A percentile compares a stretch with the other conserved stretches of the same genome.
These are phyloP conservation scores for Stenodera caucasica DNA, from an alignment of 2,888 invertebrate species.

Conservation along the genomic window DNA sequence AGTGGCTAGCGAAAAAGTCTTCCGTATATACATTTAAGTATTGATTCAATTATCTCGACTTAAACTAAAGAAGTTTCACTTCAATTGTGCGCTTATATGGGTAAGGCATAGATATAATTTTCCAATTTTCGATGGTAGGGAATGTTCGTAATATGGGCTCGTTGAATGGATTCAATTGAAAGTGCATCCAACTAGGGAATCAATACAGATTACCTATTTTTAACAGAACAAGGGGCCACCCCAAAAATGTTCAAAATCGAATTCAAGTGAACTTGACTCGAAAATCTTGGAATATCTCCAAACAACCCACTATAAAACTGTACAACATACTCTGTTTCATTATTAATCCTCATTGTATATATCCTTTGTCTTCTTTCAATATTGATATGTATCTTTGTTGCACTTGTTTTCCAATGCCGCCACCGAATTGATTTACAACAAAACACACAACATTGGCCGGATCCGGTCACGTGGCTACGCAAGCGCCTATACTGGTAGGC, in stretches of 20 bases:
- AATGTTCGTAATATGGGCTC: too few relatives aligned
- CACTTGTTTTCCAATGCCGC: constrained; percentile 31
- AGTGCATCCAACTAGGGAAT: constrained; percentile 34
- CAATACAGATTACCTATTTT: constrained; percentile 50
- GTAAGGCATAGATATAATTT: too few relatives aligned
- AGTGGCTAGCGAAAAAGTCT: too few relatives aligned
- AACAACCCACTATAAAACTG: constrained; percentile 35
- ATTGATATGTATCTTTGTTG: constrained; percentile 31
- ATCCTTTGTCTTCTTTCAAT: constrained; percentile 28
- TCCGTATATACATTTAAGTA: too few relatives aligned
- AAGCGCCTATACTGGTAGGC: constrained; percentile 48
- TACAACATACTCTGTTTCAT: constrained; percentile 21
- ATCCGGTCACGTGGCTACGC: constrained; percentile 47
- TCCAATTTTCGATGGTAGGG: too few relatives aligned
- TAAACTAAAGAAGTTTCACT: too few relatives aligned
- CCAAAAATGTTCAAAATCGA: constrained; percentile 41
- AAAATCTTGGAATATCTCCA: constrained; percentile 46
- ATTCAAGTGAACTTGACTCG: constrained; percentile 50
- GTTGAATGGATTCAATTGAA: neutral
- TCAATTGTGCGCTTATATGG: too few relatives aligned
- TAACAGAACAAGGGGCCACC: constrained; percentile 35
- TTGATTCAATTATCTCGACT: too few relatives aligned
- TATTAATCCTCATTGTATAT: constrained; percentile 25
- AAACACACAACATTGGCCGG: constrained; percentile 44
- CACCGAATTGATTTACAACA: constrained; percentile 49